A percentile compares a stretch with the other conserved stretches of the same genome.
phyloP scores from a whole-genome alignment of 2,113 vertebrate genomes.

The Tragelaphus buxtoni region DNA sequence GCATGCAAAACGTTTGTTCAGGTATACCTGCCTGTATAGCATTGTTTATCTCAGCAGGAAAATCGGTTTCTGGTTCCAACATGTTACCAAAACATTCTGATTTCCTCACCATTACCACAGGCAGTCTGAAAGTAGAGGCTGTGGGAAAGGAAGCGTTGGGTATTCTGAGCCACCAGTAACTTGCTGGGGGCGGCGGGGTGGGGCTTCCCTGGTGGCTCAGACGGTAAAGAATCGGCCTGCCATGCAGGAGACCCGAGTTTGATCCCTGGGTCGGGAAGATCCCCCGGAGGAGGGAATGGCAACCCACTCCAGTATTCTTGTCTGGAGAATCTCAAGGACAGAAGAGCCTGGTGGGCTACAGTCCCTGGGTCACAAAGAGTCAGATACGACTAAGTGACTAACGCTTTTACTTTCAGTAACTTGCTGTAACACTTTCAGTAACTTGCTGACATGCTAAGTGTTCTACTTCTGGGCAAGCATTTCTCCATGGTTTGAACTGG shows the following conservation, averaged over 20 bases:
- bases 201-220: not conserved
- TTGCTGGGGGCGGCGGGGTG: fast-evolving
- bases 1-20: not conserved
- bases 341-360: not conserved
- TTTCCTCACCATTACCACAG: not conserved
- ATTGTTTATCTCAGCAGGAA: not conserved
- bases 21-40: too few relatives aligned
- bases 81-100: not conserved
- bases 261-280: not conserved
- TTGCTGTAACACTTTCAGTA: not conserved
- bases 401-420: not conserved
- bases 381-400: not conserved
- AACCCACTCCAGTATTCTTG: not conserved
- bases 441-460: not conserved
- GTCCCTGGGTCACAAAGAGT: not conserved
- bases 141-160: not conserved
- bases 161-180: not conserved
- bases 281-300: not conserved
- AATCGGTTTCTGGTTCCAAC: not conserved
- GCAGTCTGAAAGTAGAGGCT: not conserved
- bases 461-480: not conserved
- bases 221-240: not conserved
- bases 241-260: not conserved
- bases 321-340: not conserved
- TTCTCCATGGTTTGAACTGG: not conserved